phyloP scores from a whole-genome alignment of 2,113 vertebrate species.

The Cyphomyrus discorhynchus region DNA sequence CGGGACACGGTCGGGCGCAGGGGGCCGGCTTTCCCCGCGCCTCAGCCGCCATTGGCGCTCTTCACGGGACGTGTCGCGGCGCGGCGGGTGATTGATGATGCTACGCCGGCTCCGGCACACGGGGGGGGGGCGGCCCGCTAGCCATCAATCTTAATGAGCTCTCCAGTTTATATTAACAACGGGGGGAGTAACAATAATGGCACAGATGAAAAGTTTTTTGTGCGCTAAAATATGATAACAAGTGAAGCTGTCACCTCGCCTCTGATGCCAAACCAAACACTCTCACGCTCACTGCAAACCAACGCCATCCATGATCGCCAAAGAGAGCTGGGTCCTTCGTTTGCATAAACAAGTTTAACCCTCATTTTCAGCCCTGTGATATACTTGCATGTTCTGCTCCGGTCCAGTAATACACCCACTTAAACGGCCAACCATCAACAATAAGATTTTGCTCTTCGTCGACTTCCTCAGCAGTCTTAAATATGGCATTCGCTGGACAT shows the following conservation, averaged over 20 bases:
- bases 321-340: neutral
- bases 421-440: neutral
- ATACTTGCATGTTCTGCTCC: neutral
- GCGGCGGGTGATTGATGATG: slow-evolving; percentile 62
- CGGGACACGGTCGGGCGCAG: neutral
- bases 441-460: neutral
- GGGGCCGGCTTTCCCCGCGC: neutral
- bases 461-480: neutral
- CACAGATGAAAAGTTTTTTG: slow-evolving; percentile 46
- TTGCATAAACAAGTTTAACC: neutral
- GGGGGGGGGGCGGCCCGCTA: slow-evolving; percentile 45
- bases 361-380: neutral
- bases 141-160: slow-evolving; percentile 72
- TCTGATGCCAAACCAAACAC: neutral
- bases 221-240: slow-evolving; percentile 59
- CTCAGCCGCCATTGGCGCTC: neutral
- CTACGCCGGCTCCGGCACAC: slow-evolving; percentile 39
- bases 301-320: neutral
- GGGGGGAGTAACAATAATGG: slow-evolving; percentile 41
- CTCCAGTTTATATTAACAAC: slow-evolving; percentile 57
- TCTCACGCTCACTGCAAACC: neutral
- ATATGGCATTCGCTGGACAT: neutral
- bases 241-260: slow-evolving; percentile 34
- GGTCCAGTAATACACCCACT: neutral
- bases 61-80: neutral